Evolutionary conservation across 2,113 vertebrate genomes (phyloP), one percentile per base, ranked within the genome.

Genomic region (Glaucidium brasilianum): DNA sequence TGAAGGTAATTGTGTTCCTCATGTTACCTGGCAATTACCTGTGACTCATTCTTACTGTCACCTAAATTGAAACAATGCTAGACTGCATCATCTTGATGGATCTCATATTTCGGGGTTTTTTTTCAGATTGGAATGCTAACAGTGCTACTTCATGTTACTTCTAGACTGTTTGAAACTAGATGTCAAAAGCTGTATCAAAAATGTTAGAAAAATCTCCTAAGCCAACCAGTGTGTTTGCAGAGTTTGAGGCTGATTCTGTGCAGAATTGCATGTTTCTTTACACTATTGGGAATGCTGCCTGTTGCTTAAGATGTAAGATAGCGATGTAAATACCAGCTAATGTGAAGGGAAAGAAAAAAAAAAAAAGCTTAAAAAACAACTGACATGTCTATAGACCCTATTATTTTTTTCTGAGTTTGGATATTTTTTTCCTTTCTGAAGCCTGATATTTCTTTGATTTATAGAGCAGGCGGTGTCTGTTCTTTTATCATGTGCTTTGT

Each of bases 21-120:
- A 0, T 72, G 45, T 81, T 89, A 92, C 88, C 83, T 95, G 92
- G 49, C 86, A 97, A 85, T 95, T 95, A 85, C 81, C 84, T 91
- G 69, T 85, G 92, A 82, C 89, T 94, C 87, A 92, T 75, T 88
- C 76, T 4, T 26, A 10, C 27, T 74, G 88, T 89, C 90, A 81
- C 64, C 68, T 83, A 60, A 84, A 94, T 95, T 82, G 86, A 9
- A 76, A 72, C 94, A 17, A 29, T 76, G 49, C 77, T 67, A 56
- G 80, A 10, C 89, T 75, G 59, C 75, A 37, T 85, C 55, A 23
- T 73, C 35, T 81, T 75, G 78, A 85, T 52, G 72, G 71, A 71
- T 69, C 81, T 92, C 39, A 5, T 47, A 71, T 67, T 93, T 59
- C 55, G 34, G n/a, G n/a, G n/a, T n/a, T 41, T 63, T 86, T 56